Evolutionary conservation across 2,113 vertebrate genomes (phyloP), one percentile per base, ranked within the genome.

Genomic region (Gobiocypris rarus): DNA sequence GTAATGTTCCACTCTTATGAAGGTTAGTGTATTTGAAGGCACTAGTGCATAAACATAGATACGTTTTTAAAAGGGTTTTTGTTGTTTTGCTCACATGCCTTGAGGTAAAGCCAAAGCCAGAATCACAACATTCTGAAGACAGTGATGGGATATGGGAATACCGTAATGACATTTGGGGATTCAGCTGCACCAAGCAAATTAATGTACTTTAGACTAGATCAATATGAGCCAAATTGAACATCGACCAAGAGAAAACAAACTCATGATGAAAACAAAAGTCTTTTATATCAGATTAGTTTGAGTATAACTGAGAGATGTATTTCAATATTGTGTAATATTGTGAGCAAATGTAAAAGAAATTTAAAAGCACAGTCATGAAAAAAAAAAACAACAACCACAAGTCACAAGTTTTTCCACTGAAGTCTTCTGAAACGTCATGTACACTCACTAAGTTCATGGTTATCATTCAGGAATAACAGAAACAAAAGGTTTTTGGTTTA

Each of bases 201-300:
- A 81, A 69, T 52, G 61, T 31, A 67, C 15, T 52, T 63, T 26
- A 52, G 43, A 67, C 41, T 34, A n/a, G 78, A 67, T 81, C 78
- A 69, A 81, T 81, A 67, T 69, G 4, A 52, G 63, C 28, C 6
- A 65, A 81, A 54, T 81, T 81, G 43, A 69, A 69, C 79, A 81
- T 54, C 28, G 79, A 54, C 45, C 77, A 45, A 43, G 26, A 34
- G 3, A n/a, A 50, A 54, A 69, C 28, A 38, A 69, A 48, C 28
- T 10, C 43, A 50, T n/a, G 28, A 70, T 70, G 11, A 81, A 69
- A 81, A 70, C 52, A 14, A 24, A 65, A 43, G 58, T 31, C 0
- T 3, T 34, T 67, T 67, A 31, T 31, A 28, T 67, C 28, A 52
- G 48, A 75, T 75, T 52, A 52, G 45, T 31, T 75, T 75, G 24